These are phyloP conservation scores for Naja naja DNA, from an alignment of 2,113 vertebrate species.

Conservation along the genomic window DNA sequence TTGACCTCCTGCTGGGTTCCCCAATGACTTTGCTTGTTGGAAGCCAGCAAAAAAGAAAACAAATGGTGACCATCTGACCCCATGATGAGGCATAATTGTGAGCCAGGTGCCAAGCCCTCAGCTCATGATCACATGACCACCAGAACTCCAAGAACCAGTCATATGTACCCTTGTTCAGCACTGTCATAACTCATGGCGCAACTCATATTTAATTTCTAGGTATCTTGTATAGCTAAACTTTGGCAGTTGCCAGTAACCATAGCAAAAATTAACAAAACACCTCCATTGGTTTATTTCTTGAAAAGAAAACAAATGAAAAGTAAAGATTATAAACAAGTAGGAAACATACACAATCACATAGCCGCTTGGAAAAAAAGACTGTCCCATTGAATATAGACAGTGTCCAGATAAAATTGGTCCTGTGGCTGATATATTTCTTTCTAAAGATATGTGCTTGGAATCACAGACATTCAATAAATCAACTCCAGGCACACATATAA, in stretches of 20 bases:
- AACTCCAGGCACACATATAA: background rate
- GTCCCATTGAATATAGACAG: background rate
- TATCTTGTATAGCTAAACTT: background rate
- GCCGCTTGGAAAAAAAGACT: background rate
- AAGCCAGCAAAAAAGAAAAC: background rate
- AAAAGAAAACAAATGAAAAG: background rate
- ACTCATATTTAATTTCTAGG: background rate
- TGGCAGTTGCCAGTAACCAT: background rate
- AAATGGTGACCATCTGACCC: background rate
- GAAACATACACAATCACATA: background rate
- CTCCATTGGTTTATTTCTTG: background rate
- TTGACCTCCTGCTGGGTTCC: background rate
- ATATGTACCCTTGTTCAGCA: background rate
- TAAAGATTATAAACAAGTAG: background rate
- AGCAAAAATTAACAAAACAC: background rate
- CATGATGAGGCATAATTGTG: background rate
- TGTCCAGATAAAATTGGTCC: background rate
- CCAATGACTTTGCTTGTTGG: background rate
- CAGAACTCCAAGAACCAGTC: background rate
- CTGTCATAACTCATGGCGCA: background rate
- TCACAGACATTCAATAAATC: slow-evolving; percentile 4
- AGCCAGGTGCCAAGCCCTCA: background rate
- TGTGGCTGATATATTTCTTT: background rate
- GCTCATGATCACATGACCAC: background rate
- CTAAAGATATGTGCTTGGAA: background rate